Evolutionary conservation across 2,113 vertebrate species (phyloP).

Genomic region (Grammomys dolichurus): DNA sequence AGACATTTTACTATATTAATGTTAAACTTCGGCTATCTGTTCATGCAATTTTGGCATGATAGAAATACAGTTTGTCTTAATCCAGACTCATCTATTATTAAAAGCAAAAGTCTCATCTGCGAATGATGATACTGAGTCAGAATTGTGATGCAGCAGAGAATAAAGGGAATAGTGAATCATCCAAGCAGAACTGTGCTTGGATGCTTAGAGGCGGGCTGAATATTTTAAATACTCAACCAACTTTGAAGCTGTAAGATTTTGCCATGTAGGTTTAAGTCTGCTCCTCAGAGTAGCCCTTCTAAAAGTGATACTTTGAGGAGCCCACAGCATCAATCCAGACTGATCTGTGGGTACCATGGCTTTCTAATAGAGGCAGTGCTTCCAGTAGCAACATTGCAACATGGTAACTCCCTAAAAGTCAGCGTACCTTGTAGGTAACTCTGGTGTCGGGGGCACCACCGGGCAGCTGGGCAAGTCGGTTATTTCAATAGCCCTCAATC

Average conservation of each 20-base stretch:
- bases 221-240: slow-evolving; percentile 86
- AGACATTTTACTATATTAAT: slow-evolving; percentile 43
- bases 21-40: slow-evolving; percentile 35
- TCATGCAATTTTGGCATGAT: slow-evolving; percentile 57
- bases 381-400: slow-evolving; percentile 84
- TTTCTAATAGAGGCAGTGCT: slow-evolving; percentile 78
- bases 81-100: slow-evolving; percentile 64
- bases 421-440: slow-evolving; percentile 91
- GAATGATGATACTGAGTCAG: slow-evolving; percentile 64
- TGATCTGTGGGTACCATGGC: slow-evolving; percentile 81
- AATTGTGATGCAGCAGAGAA: slow-evolving; percentile 81
- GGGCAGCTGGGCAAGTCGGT: slow-evolving; percentile 91
- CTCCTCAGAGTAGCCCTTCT: slow-evolving; percentile 79
- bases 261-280: slow-evolving; percentile 76
- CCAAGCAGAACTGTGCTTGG: slow-evolving; percentile 86
- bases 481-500: slow-evolving; percentile 93
- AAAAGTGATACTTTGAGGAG: slow-evolving; percentile 76
- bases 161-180: slow-evolving; percentile 80
- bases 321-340: slow-evolving; percentile 79
- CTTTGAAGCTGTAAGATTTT: slow-evolving; percentile 76
- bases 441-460: slow-evolving; percentile 90
- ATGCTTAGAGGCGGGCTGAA: slow-evolving; percentile 84
- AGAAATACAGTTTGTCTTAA: slow-evolving; percentile 61
- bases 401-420: slow-evolving; percentile 87
- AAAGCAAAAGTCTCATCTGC: slow-evolving; percentile 65